Conservation (phyloP, 2,113 vertebrate genomes). For the Progne subis region DNA sequence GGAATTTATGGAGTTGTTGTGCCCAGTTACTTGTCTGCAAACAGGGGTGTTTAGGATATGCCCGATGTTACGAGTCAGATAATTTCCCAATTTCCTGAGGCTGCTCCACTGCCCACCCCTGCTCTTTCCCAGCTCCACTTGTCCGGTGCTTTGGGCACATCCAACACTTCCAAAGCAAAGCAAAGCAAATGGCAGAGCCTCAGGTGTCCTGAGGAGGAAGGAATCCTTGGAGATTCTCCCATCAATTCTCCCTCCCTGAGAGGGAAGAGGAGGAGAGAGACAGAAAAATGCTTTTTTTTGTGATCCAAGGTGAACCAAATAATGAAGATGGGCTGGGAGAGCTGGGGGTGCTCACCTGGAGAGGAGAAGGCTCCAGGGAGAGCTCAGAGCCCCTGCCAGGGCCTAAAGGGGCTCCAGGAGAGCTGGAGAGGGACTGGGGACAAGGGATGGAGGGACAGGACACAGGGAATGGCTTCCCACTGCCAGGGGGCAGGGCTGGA, state of each 20-base stretch:
- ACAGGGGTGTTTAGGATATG: background rate
- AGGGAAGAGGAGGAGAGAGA: background rate
- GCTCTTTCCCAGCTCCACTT: background rate
- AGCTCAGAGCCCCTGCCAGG: background rate
- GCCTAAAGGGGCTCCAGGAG: background rate
- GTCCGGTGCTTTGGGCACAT: background rate
- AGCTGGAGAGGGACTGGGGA: background rate
- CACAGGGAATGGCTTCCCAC: background rate
- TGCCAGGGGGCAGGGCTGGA: background rate
- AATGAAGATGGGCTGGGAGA: background rate
- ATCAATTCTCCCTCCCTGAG: background rate
- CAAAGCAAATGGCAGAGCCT: background rate
- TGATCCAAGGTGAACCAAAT: background rate
- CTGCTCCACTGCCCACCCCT: fast-evolving
- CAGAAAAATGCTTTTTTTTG: background rate
- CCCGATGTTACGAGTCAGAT: background rate
- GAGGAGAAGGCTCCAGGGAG: background rate
- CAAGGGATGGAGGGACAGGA: background rate
- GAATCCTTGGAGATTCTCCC: background rate
- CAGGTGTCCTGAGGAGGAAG: background rate
- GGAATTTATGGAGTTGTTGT: background rate
- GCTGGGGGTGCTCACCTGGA: background rate
- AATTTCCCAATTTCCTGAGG: fast-evolving
- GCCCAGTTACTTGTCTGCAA: background rate
- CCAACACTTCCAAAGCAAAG: background rate